Percentiles rank a stretch among this genome's conserved stretches.
Conservation (phyloP, 35 echinoderm and acorn worm species). For the Heliocidaris tuberculata region DNA sequence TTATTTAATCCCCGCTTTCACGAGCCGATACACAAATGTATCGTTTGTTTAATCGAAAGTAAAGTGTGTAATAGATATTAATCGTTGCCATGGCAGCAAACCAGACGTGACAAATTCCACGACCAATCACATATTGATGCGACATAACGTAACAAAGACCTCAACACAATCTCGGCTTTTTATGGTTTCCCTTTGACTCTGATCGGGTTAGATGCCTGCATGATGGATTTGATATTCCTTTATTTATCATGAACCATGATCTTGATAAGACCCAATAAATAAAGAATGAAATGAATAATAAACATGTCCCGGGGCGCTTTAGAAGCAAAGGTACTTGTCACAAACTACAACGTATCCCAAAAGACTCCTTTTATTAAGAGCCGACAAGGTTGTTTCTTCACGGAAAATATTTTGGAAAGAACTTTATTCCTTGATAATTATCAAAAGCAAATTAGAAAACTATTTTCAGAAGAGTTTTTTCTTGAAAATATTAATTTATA, state of each 20-base stretch:
- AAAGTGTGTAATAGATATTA: too few species aligned
- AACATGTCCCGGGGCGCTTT: neutral
- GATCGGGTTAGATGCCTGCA: neutral
- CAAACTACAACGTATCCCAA: neutral
- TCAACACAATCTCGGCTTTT: conserved; percentile 2
- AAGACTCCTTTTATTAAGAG: too few species aligned
- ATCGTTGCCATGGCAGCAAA: neutral
- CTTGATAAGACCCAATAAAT: neutral
- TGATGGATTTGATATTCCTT: neutral
- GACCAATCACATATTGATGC: neutral
- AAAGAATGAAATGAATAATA: neutral
- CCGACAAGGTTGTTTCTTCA: too few species aligned
- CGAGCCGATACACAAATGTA: neutral
- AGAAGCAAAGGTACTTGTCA: neutral
- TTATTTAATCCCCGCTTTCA: neutral
- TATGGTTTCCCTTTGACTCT: neutral
- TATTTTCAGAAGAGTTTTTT: too few species aligned
- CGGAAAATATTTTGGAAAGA: too few species aligned
- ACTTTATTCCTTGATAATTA: too few species aligned
- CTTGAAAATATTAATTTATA: too few species aligned
- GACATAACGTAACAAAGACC: neutral
- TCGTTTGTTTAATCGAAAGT: neutral
- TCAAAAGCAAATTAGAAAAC: too few species aligned
- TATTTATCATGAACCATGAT: neutral
- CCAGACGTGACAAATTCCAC: neutral